Evolutionary conservation across 2,888 invertebrate genomes (phyloP).

Genomic region (Entomobrya multifasciata): DNA sequence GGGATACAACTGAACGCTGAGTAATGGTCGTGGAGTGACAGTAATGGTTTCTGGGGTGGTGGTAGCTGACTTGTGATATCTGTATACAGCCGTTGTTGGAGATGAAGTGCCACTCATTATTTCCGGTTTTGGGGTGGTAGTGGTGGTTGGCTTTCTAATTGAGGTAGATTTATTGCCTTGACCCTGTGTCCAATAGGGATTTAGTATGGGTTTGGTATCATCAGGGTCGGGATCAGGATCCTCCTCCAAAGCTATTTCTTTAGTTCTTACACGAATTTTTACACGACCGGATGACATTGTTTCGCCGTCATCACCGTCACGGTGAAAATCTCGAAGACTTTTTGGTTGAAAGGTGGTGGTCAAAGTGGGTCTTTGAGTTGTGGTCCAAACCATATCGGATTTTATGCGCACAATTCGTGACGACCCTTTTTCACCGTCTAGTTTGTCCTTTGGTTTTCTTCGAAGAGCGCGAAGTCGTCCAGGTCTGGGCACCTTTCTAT

Average conservation of each 20-base stretch:
- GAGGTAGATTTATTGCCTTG: not conserved
- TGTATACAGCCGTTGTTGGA: constrained; percentile 9
- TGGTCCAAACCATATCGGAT: constrained; percentile 56
- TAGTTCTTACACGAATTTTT: constrained; percentile 51
- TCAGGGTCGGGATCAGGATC: not conserved
- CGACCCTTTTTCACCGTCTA: not conserved
- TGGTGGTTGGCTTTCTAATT: not conserved
- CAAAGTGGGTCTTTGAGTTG: constrained; percentile 24
- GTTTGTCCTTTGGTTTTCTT: constrained; percentile 23
- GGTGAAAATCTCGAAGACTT: not conserved
- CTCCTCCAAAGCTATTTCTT: constrained; percentile 19
- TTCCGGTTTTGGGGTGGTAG: not conserved
- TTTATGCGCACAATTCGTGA: constrained; percentile 46
- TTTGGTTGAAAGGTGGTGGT: constrained; percentile 10
- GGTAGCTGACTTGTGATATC: not conserved
- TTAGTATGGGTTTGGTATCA: constrained; percentile 19
- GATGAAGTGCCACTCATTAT: constrained; percentile 35
- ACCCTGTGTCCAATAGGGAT: constrained; percentile 34
- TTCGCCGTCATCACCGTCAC: not conserved
- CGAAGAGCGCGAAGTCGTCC: constrained; percentile 5
- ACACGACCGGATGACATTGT: constrained; percentile 1
- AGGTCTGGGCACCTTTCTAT: constrained; percentile 18
- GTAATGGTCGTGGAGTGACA: constrained; percentile 61
- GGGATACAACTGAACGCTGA: constrained; percentile 49
- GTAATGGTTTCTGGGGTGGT: not conserved